These are phyloP conservation scores for Theonella swinhoei DNA, from an alignment of 37 sponge, comb jelly and placozoan species.

Conservation along the genomic window DNA sequence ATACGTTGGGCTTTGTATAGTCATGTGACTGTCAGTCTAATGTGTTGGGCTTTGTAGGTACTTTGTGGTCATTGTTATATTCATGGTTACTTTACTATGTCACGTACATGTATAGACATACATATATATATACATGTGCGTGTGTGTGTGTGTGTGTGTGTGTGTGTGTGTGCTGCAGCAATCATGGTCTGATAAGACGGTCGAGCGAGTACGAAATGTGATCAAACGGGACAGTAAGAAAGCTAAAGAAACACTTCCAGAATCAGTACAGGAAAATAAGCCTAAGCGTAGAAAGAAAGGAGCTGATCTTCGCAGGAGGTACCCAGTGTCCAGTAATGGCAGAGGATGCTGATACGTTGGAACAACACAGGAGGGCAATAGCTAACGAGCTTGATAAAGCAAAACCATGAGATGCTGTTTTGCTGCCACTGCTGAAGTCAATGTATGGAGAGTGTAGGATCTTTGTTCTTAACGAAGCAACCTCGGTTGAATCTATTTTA, in stretches of 20 bases:
- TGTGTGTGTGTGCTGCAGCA: too few species aligned
- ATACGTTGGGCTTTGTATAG: too few species aligned
- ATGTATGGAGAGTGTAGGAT: not conserved
- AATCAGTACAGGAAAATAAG: not conserved
- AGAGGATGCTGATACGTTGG: not conserved
- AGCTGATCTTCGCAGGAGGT: not conserved
- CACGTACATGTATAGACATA: too few species aligned
- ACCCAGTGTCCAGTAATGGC: not conserved
- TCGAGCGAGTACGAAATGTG: slow-evolving; percentile 34
- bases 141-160: too few species aligned
- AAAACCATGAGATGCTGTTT: not conserved
- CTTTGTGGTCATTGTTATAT: too few species aligned
- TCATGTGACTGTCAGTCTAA: too few species aligned
- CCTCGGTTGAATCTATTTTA: not conserved
- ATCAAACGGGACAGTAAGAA: slow-evolving; percentile 10
- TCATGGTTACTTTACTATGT: too few species aligned
- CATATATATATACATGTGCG: too few species aligned
- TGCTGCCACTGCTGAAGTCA: not conserved
- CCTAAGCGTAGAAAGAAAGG: not conserved
- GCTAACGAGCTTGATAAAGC: not conserved
- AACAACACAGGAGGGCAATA: not conserved
- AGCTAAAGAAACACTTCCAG: not conserved
- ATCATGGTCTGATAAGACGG: slow-evolving; percentile 34
- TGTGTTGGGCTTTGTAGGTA: too few species aligned
- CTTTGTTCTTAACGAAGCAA: not conserved